phyloP scores from a whole-genome alignment of 2,888 invertebrate species.

The Tridacna crocea region DNA sequence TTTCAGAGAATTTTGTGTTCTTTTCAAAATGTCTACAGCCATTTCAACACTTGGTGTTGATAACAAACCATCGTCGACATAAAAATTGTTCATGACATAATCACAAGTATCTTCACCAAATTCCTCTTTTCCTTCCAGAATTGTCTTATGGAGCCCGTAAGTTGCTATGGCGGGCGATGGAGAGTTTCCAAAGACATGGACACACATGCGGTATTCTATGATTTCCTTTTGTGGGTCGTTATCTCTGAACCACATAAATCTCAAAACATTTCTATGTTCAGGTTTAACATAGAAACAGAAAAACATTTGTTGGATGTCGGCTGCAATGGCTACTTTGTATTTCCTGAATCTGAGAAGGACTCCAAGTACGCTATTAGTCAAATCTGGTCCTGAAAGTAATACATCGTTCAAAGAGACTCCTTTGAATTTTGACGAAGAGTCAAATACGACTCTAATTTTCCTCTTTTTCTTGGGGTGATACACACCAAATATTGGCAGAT shows the following conservation, averaged over 20 bases:
- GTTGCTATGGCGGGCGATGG: slow-evolving; percentile 46
- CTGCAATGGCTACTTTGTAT: slow-evolving; percentile 46
- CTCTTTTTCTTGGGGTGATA: slow-evolving; percentile 28
- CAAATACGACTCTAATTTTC: slow-evolving; percentile 57
- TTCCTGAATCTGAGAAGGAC: slow-evolving; percentile 56
- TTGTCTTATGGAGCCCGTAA: slow-evolving; percentile 47
- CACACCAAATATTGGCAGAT: slow-evolving; percentile 8
- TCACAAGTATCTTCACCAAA: slow-evolving; percentile 26
- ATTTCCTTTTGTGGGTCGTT: slow-evolving; percentile 20
- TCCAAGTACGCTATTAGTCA: slow-evolving; percentile 56
- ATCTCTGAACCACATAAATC: slow-evolving; percentile 54
- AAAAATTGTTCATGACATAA: slow-evolving; percentile 52
- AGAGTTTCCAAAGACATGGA: slow-evolving; percentile 23
- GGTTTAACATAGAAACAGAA: slow-evolving; percentile 55
- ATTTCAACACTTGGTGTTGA: slow-evolving; percentile 21
- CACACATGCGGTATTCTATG: slow-evolving; percentile 29
- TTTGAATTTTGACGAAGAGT: slow-evolving; percentile 52
- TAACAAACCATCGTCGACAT: slow-evolving; percentile 60
- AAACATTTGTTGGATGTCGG: slow-evolving; percentile 65
- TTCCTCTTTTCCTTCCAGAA: slow-evolving; percentile 14
- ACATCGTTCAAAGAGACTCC: slow-evolving; percentile 58
- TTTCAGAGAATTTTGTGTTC: slow-evolving; percentile 43
- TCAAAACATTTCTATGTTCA: slow-evolving; percentile 50
- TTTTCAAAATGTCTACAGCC: slow-evolving; percentile 49
- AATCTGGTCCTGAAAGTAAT: slow-evolving; percentile 58